These are phyloP conservation scores for Sebastes matsubarae DNA, from an alignment of 2,797 vertebrate species.

Conservation along the genomic window DNA sequence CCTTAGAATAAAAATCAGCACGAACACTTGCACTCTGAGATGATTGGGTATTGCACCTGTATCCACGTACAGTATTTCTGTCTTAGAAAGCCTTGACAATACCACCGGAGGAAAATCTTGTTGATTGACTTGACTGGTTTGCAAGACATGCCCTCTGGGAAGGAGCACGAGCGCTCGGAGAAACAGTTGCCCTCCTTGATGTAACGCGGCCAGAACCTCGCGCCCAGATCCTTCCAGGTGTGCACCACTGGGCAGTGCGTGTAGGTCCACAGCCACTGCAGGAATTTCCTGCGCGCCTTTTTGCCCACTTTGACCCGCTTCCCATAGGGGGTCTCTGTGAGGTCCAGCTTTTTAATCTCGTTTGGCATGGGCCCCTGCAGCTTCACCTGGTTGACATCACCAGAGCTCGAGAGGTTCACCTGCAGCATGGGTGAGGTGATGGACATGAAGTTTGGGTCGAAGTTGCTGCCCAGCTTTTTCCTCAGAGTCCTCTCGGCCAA, in stretches of 20 bases:
- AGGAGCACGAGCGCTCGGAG: constrained; percentile 91
- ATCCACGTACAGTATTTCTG: constrained; percentile 96
- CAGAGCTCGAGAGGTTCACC: constrained; percentile 78
- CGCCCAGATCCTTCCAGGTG: constrained; percentile 93
- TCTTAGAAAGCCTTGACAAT: constrained; percentile 94
- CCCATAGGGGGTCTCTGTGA: constrained; percentile 88
- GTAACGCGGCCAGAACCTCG: constrained; percentile 94
- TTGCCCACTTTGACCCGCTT: constrained; percentile 88
- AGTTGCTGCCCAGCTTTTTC: constrained; percentile 91
- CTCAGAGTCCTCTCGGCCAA: constrained; percentile 89
- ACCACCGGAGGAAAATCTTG: constrained; percentile 94
- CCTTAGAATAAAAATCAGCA: constrained; percentile 82
- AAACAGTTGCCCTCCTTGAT: constrained; percentile 94
- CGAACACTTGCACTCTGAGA: constrained; percentile 96
- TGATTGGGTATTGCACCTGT: constrained; percentile 93
- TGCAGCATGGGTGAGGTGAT: constrained; percentile 79
- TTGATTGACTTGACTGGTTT: constrained; percentile 91
- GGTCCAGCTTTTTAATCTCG: constrained; percentile 90
- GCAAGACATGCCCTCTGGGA: constrained; percentile 94
- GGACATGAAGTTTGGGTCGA: constrained; percentile 92
- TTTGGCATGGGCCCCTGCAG: constrained; percentile 82
- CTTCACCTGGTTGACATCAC: constrained; percentile 65
- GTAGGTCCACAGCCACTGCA: constrained; percentile 93
- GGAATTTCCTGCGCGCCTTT: constrained; percentile 91
- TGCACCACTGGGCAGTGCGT: constrained; percentile 92